Conservation (phyloP, 2,888 invertebrate species). For the Agonopterix alstromeriana region DNA sequence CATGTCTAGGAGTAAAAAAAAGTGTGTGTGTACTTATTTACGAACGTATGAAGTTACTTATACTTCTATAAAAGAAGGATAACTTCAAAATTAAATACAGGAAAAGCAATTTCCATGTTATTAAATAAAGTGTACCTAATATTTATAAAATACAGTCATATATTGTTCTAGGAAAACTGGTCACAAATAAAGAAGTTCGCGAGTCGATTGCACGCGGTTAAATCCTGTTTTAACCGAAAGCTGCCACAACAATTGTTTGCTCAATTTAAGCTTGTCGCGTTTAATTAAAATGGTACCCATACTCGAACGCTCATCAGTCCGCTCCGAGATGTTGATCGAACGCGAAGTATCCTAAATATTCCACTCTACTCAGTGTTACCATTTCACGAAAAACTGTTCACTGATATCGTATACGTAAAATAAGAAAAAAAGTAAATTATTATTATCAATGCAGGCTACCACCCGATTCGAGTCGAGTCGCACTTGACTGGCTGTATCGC, state of each 20-base stretch:
- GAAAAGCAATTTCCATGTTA: neutral
- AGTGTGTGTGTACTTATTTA: too few species aligned
- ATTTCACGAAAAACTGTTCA: slow-evolving; percentile 3
- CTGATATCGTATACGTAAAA: neutral
- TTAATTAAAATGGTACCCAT: slow-evolving; percentile 52
- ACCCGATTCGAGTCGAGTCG: slow-evolving; percentile 18
- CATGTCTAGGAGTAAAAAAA: too few species aligned
- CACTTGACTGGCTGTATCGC: slow-evolving; percentile 28
- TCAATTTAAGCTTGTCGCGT: slow-evolving; percentile 46
- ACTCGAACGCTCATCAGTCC: slow-evolving; percentile 38
- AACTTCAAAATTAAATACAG: neutral
- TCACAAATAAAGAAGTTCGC: slow-evolving; percentile 1
- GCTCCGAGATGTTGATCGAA: slow-evolving; percentile 29
- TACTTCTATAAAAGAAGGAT: too few species aligned
- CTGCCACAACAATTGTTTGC: slow-evolving; percentile 46
- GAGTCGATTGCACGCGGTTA: slow-evolving; percentile 44
- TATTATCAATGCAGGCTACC: neutral
- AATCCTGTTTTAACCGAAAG: slow-evolving; percentile 71
- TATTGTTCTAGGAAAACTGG: neutral
- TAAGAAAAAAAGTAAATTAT: neutral
- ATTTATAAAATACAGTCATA: neutral
- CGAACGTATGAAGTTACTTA: too few species aligned
- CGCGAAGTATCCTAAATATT: slow-evolving; percentile 18
- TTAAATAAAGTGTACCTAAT: neutral
- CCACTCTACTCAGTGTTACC: neutral